Base-by-base conservation (phyloP, 2,113 vertebrate species). In the Geococcyx californianus region DNA sequence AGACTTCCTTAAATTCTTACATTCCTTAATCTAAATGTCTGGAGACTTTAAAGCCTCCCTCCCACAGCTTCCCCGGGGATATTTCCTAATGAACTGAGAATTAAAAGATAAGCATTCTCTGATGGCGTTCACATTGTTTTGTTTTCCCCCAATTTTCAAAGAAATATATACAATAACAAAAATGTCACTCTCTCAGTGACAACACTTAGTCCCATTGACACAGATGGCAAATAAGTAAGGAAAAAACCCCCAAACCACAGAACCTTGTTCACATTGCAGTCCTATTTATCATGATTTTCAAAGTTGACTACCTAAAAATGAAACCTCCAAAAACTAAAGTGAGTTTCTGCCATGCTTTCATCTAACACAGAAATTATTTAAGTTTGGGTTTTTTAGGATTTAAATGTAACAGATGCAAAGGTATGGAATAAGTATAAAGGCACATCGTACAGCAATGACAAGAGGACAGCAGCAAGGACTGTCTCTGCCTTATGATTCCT, bases 401-500 rank as follows among this genome's bases (percentile, higher is more conserved):
- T 34, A 21, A 59, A 68, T 5, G 5, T 21, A 52, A n/a, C 11
- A 80, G 72, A 86, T 81, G 15, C 38, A 76, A 64, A 90, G 26
- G 56, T 72, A 74, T 0, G 23, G 49, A 45, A 29, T 54, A 59
- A 96, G 60, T 69, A 23, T n/a, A 28, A 60, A 84, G 66, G 69
- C 12, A 33, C 49, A 8, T 24, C 1, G 1, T 86, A 54, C 45
- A 20, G 80, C 42, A 94, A 97, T 96, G 97, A 98, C 97, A 97
- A 93, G 94, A 87, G 93, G 87, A 95, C 95, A 94, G 92, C 96
- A 97, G 90, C 79, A 97, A 94, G 54, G 88, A 79, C 51, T 29
- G 91, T 23, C 52, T 86, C 72, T 89, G 94, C 95, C 84, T 91
- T 89, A 76, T 90, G 94, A 97, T 96, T 92, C 84, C 94, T 97